These are phyloP conservation scores for Megastigmus dorsalis DNA, from an alignment of 2,888 invertebrate genomes.

Conservation along the genomic window DNA sequence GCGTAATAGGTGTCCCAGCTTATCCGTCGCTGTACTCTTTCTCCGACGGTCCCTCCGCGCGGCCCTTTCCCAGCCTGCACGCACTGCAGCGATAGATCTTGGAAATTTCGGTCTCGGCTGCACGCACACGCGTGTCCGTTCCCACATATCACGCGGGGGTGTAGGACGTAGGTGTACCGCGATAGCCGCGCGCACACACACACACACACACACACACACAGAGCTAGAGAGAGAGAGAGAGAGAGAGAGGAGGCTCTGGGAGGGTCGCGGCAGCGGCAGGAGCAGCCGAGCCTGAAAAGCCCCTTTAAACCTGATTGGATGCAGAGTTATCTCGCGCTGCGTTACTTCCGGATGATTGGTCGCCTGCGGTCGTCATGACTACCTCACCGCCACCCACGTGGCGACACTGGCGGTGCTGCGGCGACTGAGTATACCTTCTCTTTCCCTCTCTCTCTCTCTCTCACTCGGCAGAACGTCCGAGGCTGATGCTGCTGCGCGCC, in stretches of 20 bases:
- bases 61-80: neutral
- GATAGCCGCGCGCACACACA: neutral
- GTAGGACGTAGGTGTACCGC: neutral
- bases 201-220: neutral
- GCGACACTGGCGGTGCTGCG: slow-evolving; percentile 41
- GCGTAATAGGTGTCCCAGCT: too few species aligned
- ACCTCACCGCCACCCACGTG: slow-evolving; percentile 69
- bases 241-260: neutral
- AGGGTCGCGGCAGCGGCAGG: slow-evolving; percentile 20
- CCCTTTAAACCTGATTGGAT: slow-evolving; percentile 74
- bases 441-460: slow-evolving; percentile 52
- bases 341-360: slow-evolving; percentile 75
- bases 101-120: slow-evolving; percentile 37
- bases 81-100: slow-evolving; percentile 27
- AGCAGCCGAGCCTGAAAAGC: slow-evolving; percentile 57
- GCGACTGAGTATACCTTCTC: slow-evolving; percentile 18
- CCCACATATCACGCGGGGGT: neutral
- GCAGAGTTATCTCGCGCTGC: slow-evolving; percentile 74
- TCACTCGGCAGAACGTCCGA: slow-evolving; percentile 32
- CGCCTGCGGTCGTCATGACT: slow-evolving; percentile 74
- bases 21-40: neutral
- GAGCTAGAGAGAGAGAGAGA: neutral
- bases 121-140: neutral
- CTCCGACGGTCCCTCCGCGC: neutral
- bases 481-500: slow-evolving; percentile 47